These are phyloP conservation scores for Sorex maritimensis DNA, from an alignment of 2,797 vertebrate species.

Conservation along the genomic window DNA sequence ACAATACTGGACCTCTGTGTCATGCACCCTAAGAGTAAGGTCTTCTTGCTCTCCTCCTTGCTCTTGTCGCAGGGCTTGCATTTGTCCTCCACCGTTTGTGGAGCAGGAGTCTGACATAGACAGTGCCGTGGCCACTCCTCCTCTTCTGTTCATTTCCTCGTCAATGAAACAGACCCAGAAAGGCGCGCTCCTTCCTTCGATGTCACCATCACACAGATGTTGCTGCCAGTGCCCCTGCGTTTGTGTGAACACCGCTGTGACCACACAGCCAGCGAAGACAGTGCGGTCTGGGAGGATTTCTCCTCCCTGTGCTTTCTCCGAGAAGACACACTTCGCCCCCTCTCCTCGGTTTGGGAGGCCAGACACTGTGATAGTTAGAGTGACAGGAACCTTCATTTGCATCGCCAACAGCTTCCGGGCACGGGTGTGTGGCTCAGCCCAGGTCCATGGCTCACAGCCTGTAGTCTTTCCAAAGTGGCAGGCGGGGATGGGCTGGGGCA, in stretches of 20 bases:
- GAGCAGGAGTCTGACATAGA: rapidly evolving
- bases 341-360: background rate
- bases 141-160: background rate
- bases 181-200: background rate
- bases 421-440: rapidly evolving
- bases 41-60: background rate
- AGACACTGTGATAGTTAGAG: background rate
- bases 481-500: too few relatives aligned
- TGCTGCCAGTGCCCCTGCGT: too few relatives aligned
- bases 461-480: background rate
- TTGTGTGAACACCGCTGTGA: too few relatives aligned
- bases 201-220: too few relatives aligned
- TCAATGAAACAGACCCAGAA: background rate
- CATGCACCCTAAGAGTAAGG: rapidly evolving
- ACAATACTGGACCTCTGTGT: background rate
- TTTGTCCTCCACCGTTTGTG: too few relatives aligned
- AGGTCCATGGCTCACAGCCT: background rate
- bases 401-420: background rate
- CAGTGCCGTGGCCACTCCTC: background rate
- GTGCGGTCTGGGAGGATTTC: too few relatives aligned
- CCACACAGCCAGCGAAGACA: too few relatives aligned
- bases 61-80: background rate
- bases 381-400: background rate
- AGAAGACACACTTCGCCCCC: background rate
- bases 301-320: background rate